Evolutionary conservation across 2,797 vertebrate genomes (phyloP).

Genomic region (Amphiprion clarkii): DNA sequence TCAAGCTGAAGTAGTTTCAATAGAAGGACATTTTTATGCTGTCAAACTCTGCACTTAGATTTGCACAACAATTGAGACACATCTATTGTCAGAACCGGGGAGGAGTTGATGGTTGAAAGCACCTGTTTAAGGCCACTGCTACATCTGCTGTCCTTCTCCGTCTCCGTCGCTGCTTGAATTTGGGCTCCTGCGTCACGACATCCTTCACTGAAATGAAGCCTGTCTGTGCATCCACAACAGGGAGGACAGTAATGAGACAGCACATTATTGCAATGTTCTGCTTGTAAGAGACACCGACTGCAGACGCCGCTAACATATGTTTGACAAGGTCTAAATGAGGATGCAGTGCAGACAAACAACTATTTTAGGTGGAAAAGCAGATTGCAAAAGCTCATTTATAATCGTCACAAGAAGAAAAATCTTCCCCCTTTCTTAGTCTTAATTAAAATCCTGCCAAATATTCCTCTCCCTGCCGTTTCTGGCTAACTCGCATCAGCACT

Average conservation of each 20-base stretch:
- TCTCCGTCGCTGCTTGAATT: conserved; percentile 26
- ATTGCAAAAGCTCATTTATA: not conserved
- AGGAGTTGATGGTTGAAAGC: conserved; percentile 45
- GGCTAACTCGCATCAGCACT: conserved; percentile 12
- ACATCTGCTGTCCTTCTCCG: conserved; percentile 40
- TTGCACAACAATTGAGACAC: conserved; percentile 15
- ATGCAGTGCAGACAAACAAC: not conserved
- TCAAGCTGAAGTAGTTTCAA: conserved; percentile 12
- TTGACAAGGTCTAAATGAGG: conserved; percentile 23
- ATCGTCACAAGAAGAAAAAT: not conserved
- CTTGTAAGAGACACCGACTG: conserved; percentile 32
- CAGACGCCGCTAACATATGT: conserved; percentile 44
- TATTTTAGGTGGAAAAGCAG: conserved; percentile 10
- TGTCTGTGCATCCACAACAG: conserved; percentile 22
- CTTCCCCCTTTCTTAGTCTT: not conserved
- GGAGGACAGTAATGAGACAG: conserved; percentile 50
- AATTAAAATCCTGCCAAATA: not conserved
- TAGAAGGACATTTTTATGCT: not conserved
- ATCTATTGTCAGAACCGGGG: conserved; percentile 37
- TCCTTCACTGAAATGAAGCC: conserved; percentile 54
- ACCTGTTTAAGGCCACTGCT: conserved; percentile 51
- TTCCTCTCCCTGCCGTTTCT: not conserved
- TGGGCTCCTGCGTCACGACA: conserved; percentile 8
- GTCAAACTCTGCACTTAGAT: conserved; percentile 16
- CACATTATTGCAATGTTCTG: conserved; percentile 51